Evolutionary conservation across 2,888 invertebrate genomes (phyloP), one percentile per base, ranked within the genome.

Genomic region (Tetrapedia diversipes): DNA sequence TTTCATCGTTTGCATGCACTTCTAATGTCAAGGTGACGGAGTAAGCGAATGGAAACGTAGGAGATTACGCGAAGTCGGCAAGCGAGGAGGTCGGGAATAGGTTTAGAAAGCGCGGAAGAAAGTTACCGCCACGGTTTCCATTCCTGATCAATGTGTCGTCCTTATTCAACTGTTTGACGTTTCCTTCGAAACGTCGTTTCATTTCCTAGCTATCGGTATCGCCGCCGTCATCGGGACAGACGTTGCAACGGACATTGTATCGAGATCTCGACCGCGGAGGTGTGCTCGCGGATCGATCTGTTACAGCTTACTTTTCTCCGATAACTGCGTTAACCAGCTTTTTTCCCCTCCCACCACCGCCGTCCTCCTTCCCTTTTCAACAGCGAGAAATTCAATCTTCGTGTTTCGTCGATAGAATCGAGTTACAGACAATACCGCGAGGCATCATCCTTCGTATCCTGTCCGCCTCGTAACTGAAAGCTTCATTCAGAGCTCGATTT

Each of bases 141-240:
- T 57, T 68, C 51, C 56, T 51, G 81, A 82, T 78, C 81, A 47
- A 41, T 34, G 71, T 65, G 74, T 69, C 71, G 74, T 69, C 71
- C 68, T 71, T 81, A 75, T 77, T 54, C 78, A 61, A 67, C 63
- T 65, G 81, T 83, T 71, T 78, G 71, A 81, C 78, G 71, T 82
- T 83, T 82, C 81, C 84, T 83, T 83, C 77, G 74, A 75, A 72
- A 81, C 63, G 84, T 82, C 84, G 74, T 83, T 81, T 78, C 84
- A 82, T 82, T 83, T 82, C 82, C 84, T 69, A 72, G 78, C 78
- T 72, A 82, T 83, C 81, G 78, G 67, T 71, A 72, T 70, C 82
- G 81, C 68, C 43, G 83, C 60, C 76, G 78, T 83, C 81, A 75
- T 71, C 64, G 71, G 70, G 63, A 78, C 66, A 78, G 81, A 69